Conservation (phyloP, 2,797 vertebrate genomes). For the Columba guinea region DNA sequence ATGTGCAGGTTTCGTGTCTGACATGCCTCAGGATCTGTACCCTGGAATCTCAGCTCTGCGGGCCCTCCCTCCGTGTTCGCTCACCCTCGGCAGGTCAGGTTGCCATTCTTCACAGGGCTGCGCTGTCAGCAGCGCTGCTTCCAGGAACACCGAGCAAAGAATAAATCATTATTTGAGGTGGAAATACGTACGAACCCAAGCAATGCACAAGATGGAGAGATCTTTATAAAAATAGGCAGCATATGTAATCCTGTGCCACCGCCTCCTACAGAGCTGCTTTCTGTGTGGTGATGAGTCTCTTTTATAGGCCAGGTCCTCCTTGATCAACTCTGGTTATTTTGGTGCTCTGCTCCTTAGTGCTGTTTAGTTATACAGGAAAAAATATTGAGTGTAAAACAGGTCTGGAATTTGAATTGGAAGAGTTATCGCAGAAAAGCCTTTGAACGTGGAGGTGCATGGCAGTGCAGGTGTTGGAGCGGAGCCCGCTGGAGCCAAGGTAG, state of each 20-base stretch:
- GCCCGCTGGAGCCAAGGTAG: background rate
- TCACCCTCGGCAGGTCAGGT: background rate
- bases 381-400: background rate
- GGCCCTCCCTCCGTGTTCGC: rapidly evolving
- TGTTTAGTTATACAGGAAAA: background rate
- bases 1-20: background rate
- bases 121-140: background rate
- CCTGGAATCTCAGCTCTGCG: background rate
- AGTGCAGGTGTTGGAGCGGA: background rate
- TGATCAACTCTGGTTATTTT: background rate
- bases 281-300: background rate
- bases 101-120: background rate
- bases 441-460: background rate
- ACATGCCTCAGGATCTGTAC: background rate
- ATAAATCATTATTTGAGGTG: background rate
- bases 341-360: background rate
- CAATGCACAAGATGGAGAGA: background rate
- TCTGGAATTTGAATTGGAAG: background rate
- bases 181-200: background rate
- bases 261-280: background rate
- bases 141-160: background rate
- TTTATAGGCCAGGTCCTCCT: background rate
- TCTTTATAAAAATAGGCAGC: background rate
- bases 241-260: background rate
- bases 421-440: background rate